These are phyloP conservation scores for Motacilla tschutschensis DNA, from an alignment of 2,113 vertebrate genomes.

Conservation along the genomic window DNA sequence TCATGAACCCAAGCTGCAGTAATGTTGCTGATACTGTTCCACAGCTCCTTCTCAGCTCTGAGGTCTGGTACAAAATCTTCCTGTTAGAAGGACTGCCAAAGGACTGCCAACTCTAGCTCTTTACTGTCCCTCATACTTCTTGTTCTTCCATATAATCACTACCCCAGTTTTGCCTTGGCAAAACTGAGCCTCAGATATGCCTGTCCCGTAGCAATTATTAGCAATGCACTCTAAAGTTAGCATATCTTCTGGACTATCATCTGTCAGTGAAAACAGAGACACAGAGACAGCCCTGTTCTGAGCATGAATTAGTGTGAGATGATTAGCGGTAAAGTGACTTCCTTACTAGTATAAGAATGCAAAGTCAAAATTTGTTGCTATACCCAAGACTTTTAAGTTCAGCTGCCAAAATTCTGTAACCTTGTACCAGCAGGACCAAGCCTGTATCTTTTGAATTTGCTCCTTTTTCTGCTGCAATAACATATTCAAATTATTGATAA, in stretches of 20 bases:
- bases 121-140: background rate
- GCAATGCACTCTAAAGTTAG: background rate
- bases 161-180: background rate
- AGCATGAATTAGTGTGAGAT: background rate
- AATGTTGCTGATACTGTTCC: background rate
- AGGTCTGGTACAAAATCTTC: background rate
- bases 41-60: background rate
- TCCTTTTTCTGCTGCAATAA: background rate
- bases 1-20: background rate
- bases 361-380: background rate
- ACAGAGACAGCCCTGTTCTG: background rate
- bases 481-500: background rate
- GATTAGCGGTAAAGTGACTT: background rate
- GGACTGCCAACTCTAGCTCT: too few species aligned
- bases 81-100: background rate
- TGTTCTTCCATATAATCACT: background rate
- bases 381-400: background rate
- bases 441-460: background rate
- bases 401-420: background rate
- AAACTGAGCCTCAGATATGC: background rate
- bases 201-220: background rate
- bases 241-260: background rate
- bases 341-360: background rate
- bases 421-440: background rate
- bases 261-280: background rate